These are phyloP conservation scores for Chelidonichthys spinosus DNA, from an alignment of 2,797 vertebrate genomes.

Conservation along the genomic window DNA sequence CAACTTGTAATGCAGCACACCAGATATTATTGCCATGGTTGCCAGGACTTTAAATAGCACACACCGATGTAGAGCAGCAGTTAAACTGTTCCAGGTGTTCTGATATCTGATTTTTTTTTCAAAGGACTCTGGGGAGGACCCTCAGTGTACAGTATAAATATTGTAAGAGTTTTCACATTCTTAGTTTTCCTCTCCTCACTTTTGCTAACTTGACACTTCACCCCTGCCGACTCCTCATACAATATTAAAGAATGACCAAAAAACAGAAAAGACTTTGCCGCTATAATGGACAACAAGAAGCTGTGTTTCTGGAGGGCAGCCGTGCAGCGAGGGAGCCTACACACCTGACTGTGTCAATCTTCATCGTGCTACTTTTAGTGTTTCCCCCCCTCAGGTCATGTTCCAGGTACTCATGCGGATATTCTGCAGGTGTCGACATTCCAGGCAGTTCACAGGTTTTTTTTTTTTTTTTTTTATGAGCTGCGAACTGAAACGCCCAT, in stretches of 20 bases:
- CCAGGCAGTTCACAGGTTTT: slow-evolving; percentile 52
- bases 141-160: slow-evolving; percentile 40
- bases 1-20: no score
- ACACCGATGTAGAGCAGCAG: background rate
- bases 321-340: slow-evolving; percentile 10
- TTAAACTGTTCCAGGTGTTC: background rate
- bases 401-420: slow-evolving; percentile 65
- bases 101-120: background rate
- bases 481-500: slow-evolving; percentile 59
- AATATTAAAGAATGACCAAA: slow-evolving; percentile 49
- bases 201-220: slow-evolving; percentile 50
- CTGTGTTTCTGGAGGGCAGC: slow-evolving; percentile 51
- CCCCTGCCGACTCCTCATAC: slow-evolving; percentile 46
- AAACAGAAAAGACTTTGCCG: slow-evolving; percentile 43
- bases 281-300: slow-evolving; percentile 53
- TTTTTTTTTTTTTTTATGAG: slow-evolving; percentile 52
- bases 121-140: background rate
- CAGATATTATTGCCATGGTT: background rate
- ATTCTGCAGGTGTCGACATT: slow-evolving; percentile 77
- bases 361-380: slow-evolving; percentile 61
- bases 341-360: slow-evolving; percentile 73
- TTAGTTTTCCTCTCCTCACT: slow-evolving; percentile 29
- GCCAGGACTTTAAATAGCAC: background rate
- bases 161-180: slow-evolving; percentile 35
- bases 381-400: slow-evolving; percentile 70